Conservation (phyloP, 92 coral and sea anemone genomes). For the Metridium senile region DNA sequence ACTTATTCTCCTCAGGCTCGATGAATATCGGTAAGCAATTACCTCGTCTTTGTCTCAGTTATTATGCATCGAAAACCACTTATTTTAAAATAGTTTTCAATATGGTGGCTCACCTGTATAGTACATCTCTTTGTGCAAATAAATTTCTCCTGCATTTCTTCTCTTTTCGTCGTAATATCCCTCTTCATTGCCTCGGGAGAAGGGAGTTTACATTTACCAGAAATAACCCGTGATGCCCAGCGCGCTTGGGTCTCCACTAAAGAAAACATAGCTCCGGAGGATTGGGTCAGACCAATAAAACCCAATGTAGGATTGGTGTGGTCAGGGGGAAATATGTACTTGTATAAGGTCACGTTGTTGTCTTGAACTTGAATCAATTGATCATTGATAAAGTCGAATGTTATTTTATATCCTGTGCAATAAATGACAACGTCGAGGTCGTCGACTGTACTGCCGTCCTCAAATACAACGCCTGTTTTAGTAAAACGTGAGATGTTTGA, state of each 20-base stretch:
- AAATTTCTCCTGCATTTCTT: conserved; percentile 45
- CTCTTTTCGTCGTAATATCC: conserved; percentile 56
- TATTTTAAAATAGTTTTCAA: too few relatives aligned
- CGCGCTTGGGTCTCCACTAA: conserved; percentile 86
- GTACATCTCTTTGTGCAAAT: conserved; percentile 64
- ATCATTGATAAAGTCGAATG: conserved; percentile 50
- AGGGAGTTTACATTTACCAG: conserved; percentile 70
- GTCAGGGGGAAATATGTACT: conserved; percentile 74
- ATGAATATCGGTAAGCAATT: too few relatives aligned
- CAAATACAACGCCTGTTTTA: conserved; percentile 55
- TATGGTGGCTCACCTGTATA: conserved; percentile 44
- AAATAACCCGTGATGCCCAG: conserved; percentile 79
- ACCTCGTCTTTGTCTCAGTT: too few relatives aligned
- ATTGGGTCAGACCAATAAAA: conserved; percentile 72
- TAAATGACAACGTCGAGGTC: conserved; percentile 65
- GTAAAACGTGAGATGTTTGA: conserved; percentile 61
- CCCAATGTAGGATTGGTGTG: conserved; percentile 63
- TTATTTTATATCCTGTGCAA: conserved; percentile 75
- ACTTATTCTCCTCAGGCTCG: too few relatives aligned
- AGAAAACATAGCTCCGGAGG: conserved; percentile 79
- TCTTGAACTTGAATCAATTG: conserved; percentile 51
- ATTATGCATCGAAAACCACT: too few relatives aligned
- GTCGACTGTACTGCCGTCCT: conserved; percentile 56
- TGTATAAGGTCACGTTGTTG: conserved; percentile 66
- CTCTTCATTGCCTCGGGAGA: conserved; percentile 52